phyloP scores from a whole-genome alignment of 2,888 invertebrate species.

The Sphinx pinastri region DNA sequence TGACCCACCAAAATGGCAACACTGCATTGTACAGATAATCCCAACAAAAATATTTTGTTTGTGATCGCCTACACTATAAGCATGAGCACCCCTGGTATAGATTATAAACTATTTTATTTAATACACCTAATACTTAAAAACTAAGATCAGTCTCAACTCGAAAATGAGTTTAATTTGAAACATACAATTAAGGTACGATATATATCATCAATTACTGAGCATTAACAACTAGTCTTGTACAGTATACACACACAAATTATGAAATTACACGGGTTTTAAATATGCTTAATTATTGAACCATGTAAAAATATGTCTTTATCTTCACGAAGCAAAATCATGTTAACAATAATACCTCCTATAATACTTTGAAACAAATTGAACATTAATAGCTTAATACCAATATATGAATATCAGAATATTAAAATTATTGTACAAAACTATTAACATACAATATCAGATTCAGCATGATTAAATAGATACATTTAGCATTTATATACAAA shows the following conservation, averaged over 20 bases:
- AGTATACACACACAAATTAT: constrained; percentile 3
- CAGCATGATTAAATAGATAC: too few species aligned
- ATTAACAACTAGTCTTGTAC: constrained; percentile 52
- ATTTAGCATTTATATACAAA: not conserved
- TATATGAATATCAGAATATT: not conserved
- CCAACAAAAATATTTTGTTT: too few species aligned
- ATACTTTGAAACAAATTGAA: not conserved
- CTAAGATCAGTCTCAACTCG: constrained; percentile 81
- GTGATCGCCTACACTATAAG: too few species aligned
- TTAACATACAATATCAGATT: too few species aligned
- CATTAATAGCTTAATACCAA: not conserved
- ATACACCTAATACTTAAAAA: constrained; percentile 73
- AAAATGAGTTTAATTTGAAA: constrained; percentile 65
- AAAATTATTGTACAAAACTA: not conserved
- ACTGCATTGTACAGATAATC: too few species aligned
- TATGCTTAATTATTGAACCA: too few species aligned
- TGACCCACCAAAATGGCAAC: too few species aligned
- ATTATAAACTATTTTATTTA: constrained; percentile 60
- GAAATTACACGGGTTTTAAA: too few species aligned
- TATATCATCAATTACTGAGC: constrained; percentile 57
- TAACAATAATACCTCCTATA: constrained; percentile 11
- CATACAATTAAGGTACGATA: constrained; percentile 44
- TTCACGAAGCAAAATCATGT: not conserved
- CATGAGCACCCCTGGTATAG: constrained; percentile 19
- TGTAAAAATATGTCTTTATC: too few species aligned